Conservation (phyloP, 2,113 vertebrate species). For the Colinus virginianus region DNA sequence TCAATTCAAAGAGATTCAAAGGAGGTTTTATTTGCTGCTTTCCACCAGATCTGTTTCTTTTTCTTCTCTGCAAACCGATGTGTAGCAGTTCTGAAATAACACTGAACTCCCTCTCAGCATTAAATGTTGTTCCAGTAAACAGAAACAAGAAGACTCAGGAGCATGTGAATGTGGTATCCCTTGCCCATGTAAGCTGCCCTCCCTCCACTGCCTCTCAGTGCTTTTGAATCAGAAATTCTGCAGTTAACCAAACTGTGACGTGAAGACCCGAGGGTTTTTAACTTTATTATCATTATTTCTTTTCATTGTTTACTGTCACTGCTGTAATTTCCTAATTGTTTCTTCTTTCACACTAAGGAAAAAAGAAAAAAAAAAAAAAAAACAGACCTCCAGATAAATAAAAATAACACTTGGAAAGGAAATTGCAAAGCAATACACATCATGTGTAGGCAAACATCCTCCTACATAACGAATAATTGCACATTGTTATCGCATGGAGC, state of each 20-base stretch:
- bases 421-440: not conserved
- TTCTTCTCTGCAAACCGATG: not conserved
- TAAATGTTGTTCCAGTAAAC: not conserved
- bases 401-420: slow-evolving; percentile 11
- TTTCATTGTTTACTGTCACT: not conserved
- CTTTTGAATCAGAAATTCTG: not conserved
- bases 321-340: slow-evolving; percentile 8
- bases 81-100: not conserved
- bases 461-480: not conserved
- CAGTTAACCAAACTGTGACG: not conserved
- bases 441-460: not conserved
- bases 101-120: not conserved
- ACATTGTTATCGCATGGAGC: not conserved
- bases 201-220: not conserved
- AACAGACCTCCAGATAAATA: not conserved
- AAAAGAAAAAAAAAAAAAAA: not conserved
- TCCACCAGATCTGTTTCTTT: not conserved
- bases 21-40: not conserved
- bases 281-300: not conserved
- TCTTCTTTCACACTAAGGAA: not conserved
- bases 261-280: not conserved
- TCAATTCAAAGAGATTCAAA: no score
- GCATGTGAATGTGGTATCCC: not conserved
- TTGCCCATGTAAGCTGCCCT: no score
- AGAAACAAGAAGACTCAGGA: not conserved